Evolutionary conservation across 1,140 invertebrate genomes (phyloP).

Genomic region (Saccostrea cuccullata): DNA sequence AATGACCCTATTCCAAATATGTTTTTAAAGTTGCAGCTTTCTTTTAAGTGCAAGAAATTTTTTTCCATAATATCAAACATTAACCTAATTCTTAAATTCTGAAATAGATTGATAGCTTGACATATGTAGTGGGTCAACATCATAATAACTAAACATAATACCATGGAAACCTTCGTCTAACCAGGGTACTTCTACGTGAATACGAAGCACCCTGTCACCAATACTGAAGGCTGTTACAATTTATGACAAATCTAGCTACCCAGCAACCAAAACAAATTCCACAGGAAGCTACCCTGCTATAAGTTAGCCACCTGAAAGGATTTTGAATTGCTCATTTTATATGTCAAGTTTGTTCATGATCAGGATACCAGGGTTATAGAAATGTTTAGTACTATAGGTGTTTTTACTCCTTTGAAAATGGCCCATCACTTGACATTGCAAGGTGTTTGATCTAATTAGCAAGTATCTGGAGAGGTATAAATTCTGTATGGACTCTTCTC

Average conservation of each 20-base stretch:
- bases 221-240: background rate
- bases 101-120: no score
- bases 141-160: no score
- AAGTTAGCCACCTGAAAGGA: background rate
- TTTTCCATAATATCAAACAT: no score
- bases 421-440: background rate
- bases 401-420: background rate
- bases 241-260: slow-evolving; percentile 26
- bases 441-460: slow-evolving; percentile 33
- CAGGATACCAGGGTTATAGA: background rate
- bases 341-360: background rate
- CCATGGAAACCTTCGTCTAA: background rate
- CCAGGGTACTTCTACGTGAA: background rate
- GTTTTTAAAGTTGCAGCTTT: background rate
- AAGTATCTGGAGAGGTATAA: slow-evolving; percentile 8
- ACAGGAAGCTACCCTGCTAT: background rate
- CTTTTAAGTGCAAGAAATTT: background rate
- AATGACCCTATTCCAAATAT: background rate
- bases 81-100: no score
- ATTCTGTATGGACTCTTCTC: slow-evolving; percentile 21
- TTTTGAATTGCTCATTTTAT: background rate
- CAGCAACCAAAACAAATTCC: background rate
- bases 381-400: background rate
- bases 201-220: background rate
- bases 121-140: no score